A percentile compares a stretch with the other conserved stretches of the same genome.
Conservation (phyloP, 53 echinoderm and acorn worm genomes). For the Luidia sarsii region DNA sequence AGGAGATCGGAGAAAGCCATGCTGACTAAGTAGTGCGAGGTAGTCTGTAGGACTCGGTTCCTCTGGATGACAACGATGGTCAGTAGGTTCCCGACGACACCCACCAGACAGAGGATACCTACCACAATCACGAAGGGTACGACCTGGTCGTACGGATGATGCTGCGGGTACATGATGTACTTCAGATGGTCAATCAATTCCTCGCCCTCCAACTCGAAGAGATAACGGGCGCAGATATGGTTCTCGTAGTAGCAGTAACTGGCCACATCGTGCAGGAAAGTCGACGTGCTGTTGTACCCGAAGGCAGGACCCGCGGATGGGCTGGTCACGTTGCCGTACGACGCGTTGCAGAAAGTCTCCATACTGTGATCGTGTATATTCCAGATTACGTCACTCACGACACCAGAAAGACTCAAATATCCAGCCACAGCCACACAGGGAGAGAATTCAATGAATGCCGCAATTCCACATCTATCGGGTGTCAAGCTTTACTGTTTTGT, state of each 20-base stretch:
- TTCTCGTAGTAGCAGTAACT: background rate
- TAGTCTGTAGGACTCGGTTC: slow-evolving; percentile 83
- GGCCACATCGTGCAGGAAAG: slow-evolving; percentile 16
- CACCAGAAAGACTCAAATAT: too few relatives aligned
- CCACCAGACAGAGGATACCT: slow-evolving; percentile 58
- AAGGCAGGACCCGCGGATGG: background rate
- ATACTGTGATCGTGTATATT: background rate
- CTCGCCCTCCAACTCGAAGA: slow-evolving; percentile 36
- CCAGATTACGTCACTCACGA: too few relatives aligned
- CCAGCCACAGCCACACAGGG: too few relatives aligned
- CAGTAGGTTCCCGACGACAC: slow-evolving; percentile 84
- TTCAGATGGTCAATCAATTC: slow-evolving; percentile 10
- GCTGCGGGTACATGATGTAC: slow-evolving; percentile 38
- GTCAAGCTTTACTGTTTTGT: too few relatives aligned
- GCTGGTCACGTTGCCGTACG: slow-evolving; percentile 12
- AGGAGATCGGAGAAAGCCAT: slow-evolving; percentile 90
- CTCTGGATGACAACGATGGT: slow-evolving; percentile 87
- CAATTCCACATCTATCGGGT: too few relatives aligned
- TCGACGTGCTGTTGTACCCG: slow-evolving; percentile 25
- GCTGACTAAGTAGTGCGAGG: slow-evolving; percentile 90
- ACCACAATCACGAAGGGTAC: slow-evolving; percentile 79
- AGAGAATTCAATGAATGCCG: too few relatives aligned
- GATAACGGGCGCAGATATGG: slow-evolving; percentile 15
- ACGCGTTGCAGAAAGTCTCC: slow-evolving; percentile 32
- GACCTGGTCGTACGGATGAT: slow-evolving; percentile 34